These are phyloP conservation scores for Spodoptera frugiperda DNA, from an alignment of 1,140 invertebrate species.

Conservation along the genomic window DNA sequence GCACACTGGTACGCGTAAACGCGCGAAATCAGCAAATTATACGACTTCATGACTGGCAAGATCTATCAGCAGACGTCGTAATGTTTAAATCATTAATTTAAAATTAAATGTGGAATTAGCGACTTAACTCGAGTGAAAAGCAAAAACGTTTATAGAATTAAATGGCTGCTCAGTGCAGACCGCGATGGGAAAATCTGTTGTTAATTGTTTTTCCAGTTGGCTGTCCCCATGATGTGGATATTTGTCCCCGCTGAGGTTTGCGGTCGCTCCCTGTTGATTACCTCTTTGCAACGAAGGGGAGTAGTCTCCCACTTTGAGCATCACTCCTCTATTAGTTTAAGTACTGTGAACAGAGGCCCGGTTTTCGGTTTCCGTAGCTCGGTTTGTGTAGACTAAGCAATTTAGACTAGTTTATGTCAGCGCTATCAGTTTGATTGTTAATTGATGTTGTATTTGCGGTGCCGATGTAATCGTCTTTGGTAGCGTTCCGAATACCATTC, in stretches of 20 bases:
- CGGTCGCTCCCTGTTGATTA: constrained; percentile 10
- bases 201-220: too few species aligned
- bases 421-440: constrained; percentile 29
- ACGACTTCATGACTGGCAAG: constrained; percentile 12
- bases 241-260: constrained; percentile 25
- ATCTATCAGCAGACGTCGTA: background rate
- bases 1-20: background rate
- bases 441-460: constrained; percentile 20
- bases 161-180: background rate
- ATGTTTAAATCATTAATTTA: constrained; percentile 38
- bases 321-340: constrained; percentile 30
- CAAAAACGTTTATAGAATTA: constrained; percentile 8
- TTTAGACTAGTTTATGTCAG: constrained; percentile 13
- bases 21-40: constrained; percentile 27
- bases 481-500: background rate
- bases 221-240: constrained; percentile 8
- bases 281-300: constrained; percentile 14
- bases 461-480: constrained; percentile 14
- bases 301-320: constrained; percentile 17
- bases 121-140: constrained; percentile 25
- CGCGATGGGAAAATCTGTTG: constrained; percentile 22
- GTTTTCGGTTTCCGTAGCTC: constrained; percentile 9
- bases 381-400: background rate
- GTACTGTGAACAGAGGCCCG: constrained; percentile 8
- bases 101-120: constrained; percentile 24